These are phyloP conservation scores for Pentamera pediparva DNA, from an alignment of 53 echinoderm and acorn worm genomes.

Conservation along the genomic window DNA sequence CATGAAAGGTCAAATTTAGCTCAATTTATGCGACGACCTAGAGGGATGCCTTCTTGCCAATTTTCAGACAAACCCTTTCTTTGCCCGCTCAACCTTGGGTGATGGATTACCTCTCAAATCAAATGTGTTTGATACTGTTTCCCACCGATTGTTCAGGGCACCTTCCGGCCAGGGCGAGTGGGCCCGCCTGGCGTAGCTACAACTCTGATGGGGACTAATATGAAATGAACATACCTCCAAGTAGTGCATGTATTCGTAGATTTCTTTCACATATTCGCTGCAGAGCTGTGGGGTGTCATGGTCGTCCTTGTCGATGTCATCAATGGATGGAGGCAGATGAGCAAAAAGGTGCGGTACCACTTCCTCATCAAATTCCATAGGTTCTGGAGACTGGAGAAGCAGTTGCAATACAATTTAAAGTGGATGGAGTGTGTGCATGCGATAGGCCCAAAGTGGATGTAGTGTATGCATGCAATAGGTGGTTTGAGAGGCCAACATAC, in stretches of 20 bases:
- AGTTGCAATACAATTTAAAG: background rate
- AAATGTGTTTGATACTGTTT: too few relatives aligned
- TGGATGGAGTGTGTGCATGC: background rate
- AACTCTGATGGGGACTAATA: background rate
- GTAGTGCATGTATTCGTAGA: constrained; percentile 84
- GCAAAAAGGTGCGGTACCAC: background rate
- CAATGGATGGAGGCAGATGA: constrained; percentile 31
- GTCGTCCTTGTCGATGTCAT: constrained; percentile 91
- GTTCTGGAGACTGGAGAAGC: background rate
- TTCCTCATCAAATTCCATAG: constrained; percentile 15
- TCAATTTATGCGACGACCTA: too few relatives aligned
- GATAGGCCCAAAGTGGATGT: background rate
- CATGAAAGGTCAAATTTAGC: too few relatives aligned
- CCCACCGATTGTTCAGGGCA: too few relatives aligned
- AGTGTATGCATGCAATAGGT: background rate
- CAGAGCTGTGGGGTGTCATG: constrained; percentile 84
- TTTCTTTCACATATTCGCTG: constrained; percentile 92
- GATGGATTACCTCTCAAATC: too few relatives aligned
- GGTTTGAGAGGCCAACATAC: background rate
- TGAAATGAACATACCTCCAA: constrained; percentile 58
- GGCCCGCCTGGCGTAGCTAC: background rate
- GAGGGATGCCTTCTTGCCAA: too few relatives aligned
- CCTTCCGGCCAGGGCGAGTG: background rate
- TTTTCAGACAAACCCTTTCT: too few relatives aligned
- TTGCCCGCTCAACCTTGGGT: too few relatives aligned